These are phyloP conservation scores for Campylorhamphus procurvoides DNA, from an alignment of 2,113 vertebrate species.

Conservation along the genomic window DNA sequence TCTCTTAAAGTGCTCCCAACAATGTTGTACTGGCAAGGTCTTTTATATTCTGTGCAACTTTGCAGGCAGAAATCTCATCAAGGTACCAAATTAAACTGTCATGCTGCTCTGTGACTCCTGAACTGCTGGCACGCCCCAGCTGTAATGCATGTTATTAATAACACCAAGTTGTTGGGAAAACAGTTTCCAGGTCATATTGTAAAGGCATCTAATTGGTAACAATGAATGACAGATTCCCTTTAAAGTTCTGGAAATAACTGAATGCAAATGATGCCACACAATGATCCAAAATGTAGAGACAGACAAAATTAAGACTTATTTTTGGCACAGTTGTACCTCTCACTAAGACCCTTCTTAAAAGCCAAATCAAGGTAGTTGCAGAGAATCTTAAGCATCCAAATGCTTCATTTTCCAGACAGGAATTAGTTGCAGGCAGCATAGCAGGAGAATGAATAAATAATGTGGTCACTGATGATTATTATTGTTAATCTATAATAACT, in stretches of 20 bases:
- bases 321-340: background rate
- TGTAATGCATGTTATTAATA: constrained; percentile 65
- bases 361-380: background rate
- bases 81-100: constrained; percentile 66
- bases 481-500: constrained; percentile 38
- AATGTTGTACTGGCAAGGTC: background rate
- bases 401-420: background rate
- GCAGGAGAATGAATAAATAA: constrained; percentile 39
- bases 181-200: constrained; percentile 55
- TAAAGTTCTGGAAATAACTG: constrained; percentile 21
- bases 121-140: constrained; percentile 41
- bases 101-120: constrained; percentile 51
- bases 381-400: background rate
- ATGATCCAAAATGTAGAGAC: background rate
- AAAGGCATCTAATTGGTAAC: constrained; percentile 51
- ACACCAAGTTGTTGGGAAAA: constrained; percentile 38
- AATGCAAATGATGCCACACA: background rate
- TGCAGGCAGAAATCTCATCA: constrained; percentile 58
- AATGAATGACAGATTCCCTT: constrained; percentile 36
- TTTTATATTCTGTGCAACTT: constrained; percentile 52
- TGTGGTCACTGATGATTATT: background rate
- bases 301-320: background rate
- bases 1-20: background rate
- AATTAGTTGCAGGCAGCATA: background rate
- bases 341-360: background rate